Base-by-base conservation (phyloP, 2,888 invertebrate species). In the Amblyjoppa fuscipennis region DNA sequence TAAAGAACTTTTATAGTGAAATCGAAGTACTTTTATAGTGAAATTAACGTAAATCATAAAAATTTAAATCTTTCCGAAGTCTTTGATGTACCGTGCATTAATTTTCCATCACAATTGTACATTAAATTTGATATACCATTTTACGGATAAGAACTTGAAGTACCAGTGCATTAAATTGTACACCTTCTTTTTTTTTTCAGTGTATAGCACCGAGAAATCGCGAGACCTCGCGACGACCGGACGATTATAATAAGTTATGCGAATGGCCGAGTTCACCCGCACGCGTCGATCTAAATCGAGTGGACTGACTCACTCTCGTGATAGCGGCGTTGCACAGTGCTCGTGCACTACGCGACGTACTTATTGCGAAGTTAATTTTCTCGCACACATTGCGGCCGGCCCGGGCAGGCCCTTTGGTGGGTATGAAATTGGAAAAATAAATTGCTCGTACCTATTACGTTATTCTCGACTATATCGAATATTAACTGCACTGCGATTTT, bases 391-490 rank as follows among this genome's bases (percentile, higher is more conserved):
- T 64, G 7, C 64, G 34, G 5, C 16, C 34, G 53, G 56, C 31
- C 11, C 25, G 51, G 34, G 56, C 56, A 66, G 69, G 49, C 31
- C 45, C 59, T 59, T 78, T 38, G 49, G 28, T 79, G 64, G 68
- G 87, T 92, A 91, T 90, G 91, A 92, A 92, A 92, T 91, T 92
- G 91, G 87, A 92, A 92, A 92, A 92, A 92, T 92, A 92, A 89
- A 85, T 87, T 89, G 83, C 89, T 89, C 88, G 87, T 87, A 51
- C 34, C 85, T 70, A 41, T 53, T 20, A 49, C 74, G 34, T 73
- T 45, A 31, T 59, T 76, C 61, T 61, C 13, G 41, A 38, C 51
- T 66, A 16, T n/a, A 51, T 34, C 53, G 51, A 31, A 66, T 51
- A 4, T 25, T 53, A 53, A 71, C 41, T 61, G 61, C 41, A 74